These are phyloP conservation scores for Rotaria sp. DNA, from an alignment of 2,888 invertebrate species.

Conservation along the genomic window DNA sequence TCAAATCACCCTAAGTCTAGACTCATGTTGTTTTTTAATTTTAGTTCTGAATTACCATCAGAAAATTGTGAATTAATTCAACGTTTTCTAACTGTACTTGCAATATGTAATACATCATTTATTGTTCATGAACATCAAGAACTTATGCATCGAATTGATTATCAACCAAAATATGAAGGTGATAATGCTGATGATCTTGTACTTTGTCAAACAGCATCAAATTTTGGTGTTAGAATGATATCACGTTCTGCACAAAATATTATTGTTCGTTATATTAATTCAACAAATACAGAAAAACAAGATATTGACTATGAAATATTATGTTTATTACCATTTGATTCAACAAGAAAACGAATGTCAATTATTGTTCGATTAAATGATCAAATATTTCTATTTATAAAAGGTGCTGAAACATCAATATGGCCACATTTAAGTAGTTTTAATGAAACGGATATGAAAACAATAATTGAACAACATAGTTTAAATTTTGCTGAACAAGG, in stretches of 20 bases:
- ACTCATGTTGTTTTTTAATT: too few relatives aligned
- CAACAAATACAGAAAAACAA: neutral
- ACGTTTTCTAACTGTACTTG: neutral
- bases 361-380: neutral
- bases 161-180: neutral
- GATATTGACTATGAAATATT: neutral
- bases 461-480: neutral
- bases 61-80: neutral
- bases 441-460: neutral
- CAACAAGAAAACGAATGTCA: neutral
- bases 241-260: neutral
- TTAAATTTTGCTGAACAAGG: neutral
- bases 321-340: neutral
- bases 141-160: neutral
- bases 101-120: neutral
- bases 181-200: neutral
- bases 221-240: neutral
- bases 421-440: neutral
- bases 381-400: neutral
- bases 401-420: neutral
- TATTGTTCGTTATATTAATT: neutral
- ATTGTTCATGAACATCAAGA: neutral
- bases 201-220: neutral
- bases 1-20: too few relatives aligned
- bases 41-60: neutral